These are phyloP conservation scores for Chloroceryle aenea DNA, from an alignment of 2,113 vertebrate genomes.

Conservation along the genomic window DNA sequence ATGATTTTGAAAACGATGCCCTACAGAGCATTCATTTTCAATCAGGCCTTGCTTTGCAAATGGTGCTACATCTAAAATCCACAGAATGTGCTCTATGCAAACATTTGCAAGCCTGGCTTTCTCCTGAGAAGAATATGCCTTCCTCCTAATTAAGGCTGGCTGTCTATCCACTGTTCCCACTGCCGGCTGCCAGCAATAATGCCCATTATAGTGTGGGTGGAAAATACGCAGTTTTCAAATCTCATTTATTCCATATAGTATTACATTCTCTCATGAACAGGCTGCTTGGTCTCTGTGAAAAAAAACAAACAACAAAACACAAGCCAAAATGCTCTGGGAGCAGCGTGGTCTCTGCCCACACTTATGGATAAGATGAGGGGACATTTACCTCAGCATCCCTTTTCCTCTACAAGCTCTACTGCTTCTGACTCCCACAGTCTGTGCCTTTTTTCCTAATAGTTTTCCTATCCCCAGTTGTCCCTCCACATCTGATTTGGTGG, in stretches of 20 bases:
- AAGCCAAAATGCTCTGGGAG: constrained; percentile 8
- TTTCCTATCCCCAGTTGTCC: not conserved
- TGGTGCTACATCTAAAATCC: not conserved
- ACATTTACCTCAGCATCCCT: constrained; percentile 31
- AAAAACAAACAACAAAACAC: not conserved
- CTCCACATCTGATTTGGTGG: constrained; percentile 16
- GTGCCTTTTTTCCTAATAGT: not conserved
- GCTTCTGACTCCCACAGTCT: not conserved
- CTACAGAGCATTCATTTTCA: not conserved
- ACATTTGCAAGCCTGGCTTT: constrained; percentile 29
- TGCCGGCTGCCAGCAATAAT: constrained; percentile 50
- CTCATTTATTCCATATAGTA: constrained; percentile 60
- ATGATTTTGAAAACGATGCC: not conserved
- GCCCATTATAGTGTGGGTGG: constrained; percentile 62
- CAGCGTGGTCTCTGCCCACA: constrained; percentile 41
- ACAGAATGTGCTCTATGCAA: not conserved
- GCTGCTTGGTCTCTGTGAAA: constrained; percentile 38
- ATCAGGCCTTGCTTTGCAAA: constrained; percentile 13
- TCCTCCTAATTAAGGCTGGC: constrained; percentile 55
- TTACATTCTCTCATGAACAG: constrained; percentile 48
- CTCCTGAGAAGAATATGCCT: constrained; percentile 44
- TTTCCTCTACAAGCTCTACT: not conserved
- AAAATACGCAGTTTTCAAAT: constrained; percentile 61
- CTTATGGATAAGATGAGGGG: not conserved
- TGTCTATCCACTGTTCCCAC: constrained; percentile 55